Base-by-base conservation (phyloP, 2,113 vertebrate species). In the Phrynocephalus versicolor region DNA sequence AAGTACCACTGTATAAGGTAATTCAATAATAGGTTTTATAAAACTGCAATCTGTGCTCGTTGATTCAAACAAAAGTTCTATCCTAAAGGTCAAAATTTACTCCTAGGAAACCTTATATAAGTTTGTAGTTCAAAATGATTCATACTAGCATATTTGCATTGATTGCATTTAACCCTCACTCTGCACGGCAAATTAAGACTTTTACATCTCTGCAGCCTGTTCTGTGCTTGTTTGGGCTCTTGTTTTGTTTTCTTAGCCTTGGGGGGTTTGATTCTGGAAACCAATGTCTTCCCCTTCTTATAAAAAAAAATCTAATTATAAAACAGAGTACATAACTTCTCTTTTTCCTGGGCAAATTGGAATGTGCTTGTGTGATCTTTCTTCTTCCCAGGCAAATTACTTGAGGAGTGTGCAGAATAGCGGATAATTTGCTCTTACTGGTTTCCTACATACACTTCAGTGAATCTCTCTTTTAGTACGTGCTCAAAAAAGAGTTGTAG, bases 271-370 rank as follows among this genome's bases (percentile, higher is more conserved):
- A 15, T 86, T 90, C 91, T 21, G 85, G 58, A 9, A 27, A 37
- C 65, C 41, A 35, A 62, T 21, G 21, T 80, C 45, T 81, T 81
- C 19, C 3, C 35, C 14, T 55, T 19, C 33, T 51, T 6, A 4
- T 37, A 91, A 78, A 60, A 91, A 78, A 60, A 83, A 93, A 23
- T n/a, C 23, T 79, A 79, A 65, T 64, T 85, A 60, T 73, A 4
- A 90, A 92, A 30, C 1, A 92, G 88, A 89, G 86, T 79, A n/a
- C n/a, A n/a, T n/a, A n/a, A n/a, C n/a, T 62, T 83, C 79, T 89
- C 60, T 74, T 82, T 41, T 89, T 70, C 72, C 58, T 45, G 37
- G 85, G 77, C 87, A 80, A 79, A 64, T 41, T 88, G 6, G 16
- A 83, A 0, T 55, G n/a, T 70, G 60, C 30, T n/a, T 12, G 18